A percentile compares a stretch with the other conserved stretches of the same genome.
Evolutionary conservation across 2,113 vertebrate genomes (phyloP).

Genomic region (Stigmatopora argus): DNA sequence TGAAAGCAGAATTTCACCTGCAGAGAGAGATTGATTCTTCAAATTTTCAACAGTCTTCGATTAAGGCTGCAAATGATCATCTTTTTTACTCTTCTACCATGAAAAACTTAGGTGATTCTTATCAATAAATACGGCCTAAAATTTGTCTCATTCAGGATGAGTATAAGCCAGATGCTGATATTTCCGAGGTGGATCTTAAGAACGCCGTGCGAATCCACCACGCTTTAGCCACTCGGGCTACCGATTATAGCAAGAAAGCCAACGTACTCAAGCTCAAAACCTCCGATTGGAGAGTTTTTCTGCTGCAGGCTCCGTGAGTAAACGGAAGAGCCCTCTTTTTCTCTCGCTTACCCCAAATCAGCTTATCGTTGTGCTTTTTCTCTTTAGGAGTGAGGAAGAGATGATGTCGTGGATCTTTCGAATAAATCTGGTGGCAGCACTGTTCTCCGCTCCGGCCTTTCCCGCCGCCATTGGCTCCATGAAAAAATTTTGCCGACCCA

Average conservation of each 20-base stretch:
- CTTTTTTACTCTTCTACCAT: neutral
- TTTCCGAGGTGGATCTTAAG: constrained; percentile 93
- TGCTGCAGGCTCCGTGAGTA: constrained; percentile 91
- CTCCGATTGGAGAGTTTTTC: constrained; percentile 95
- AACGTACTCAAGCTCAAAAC: constrained; percentile 94
- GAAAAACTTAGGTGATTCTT: constrained; percentile 57
- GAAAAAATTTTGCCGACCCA: constrained; percentile 93
- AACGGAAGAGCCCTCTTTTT: neutral
- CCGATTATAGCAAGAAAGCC: constrained; percentile 92
- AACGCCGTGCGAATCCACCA: constrained; percentile 93
- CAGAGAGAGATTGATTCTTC: neutral
- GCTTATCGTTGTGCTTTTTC: neutral
- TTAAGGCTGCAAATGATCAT: neutral
- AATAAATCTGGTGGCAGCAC: constrained; percentile 91
- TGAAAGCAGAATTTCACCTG: too few species aligned
- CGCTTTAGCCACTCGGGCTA: constrained; percentile 87
- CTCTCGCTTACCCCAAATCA: neutral
- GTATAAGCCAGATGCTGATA: constrained; percentile 90
- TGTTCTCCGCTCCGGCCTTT: constrained; percentile 93
- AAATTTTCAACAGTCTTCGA: constrained; percentile 60
- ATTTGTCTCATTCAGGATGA: constrained; percentile 76
- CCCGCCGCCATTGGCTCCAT: constrained; percentile 94
- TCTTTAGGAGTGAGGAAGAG: constrained; percentile 86
- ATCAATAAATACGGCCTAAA: neutral
- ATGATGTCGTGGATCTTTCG: constrained; percentile 97